Conservation (phyloP, 2,797 vertebrate genomes). For the Leptoclinus maculatus region DNA sequence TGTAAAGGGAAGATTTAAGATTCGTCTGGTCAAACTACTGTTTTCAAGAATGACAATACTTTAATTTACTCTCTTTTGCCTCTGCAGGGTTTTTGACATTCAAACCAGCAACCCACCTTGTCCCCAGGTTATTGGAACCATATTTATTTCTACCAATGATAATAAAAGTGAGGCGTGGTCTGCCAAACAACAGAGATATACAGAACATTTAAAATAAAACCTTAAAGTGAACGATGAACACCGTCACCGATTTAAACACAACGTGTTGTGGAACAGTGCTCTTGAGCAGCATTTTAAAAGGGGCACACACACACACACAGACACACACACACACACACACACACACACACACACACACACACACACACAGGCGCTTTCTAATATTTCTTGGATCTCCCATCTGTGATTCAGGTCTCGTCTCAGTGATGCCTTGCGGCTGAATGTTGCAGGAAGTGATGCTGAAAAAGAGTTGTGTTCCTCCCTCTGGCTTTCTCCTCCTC, state of each 20-base stretch:
- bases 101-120: background rate
- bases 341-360: constrained; percentile 5
- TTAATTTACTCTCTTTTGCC: too few relatives aligned
- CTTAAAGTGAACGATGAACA: too few relatives aligned
- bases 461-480: constrained; percentile 71
- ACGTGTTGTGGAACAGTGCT: too few relatives aligned
- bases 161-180: background rate
- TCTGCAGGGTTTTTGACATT: background rate
- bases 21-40: background rate
- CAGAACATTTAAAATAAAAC: background rate
- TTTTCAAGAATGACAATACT: too few relatives aligned
- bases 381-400: constrained; percentile 55
- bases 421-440: constrained; percentile 66
- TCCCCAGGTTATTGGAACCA: background rate
- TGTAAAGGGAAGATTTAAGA: background rate
- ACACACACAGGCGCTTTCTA: constrained; percentile 16
- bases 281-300: too few relatives aligned
- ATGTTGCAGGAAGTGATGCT: constrained; percentile 78
- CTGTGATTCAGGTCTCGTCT: constrained; percentile 71
- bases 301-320: background rate
- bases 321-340: constrained; percentile 2
- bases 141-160: too few relatives aligned
- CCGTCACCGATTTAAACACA: background rate
- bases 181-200: background rate
- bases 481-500: constrained; percentile 57